Conservation (phyloP, 2,113 vertebrate genomes). For the Dascyllus trimaculatus region DNA sequence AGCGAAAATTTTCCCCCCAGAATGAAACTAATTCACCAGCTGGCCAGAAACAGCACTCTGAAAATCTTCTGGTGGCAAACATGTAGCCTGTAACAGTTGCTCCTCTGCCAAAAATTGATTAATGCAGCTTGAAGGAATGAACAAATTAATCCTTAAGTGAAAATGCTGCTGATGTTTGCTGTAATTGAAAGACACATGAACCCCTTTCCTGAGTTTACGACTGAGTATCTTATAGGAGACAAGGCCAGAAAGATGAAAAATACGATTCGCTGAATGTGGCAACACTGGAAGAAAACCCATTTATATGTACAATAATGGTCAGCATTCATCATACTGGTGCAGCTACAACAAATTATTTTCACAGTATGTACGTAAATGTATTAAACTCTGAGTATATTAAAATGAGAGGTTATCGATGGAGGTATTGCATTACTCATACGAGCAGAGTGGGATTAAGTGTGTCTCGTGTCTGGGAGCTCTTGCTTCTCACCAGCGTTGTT, state of each 20-base stretch:
- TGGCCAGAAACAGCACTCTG: neutral
- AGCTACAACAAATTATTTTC: slow-evolving; percentile 25
- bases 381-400: slow-evolving; percentile 43
- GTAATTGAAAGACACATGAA: slow-evolving; percentile 3
- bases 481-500: slow-evolving; percentile 83
- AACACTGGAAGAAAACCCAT: slow-evolving; percentile 13
- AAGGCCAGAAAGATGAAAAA: slow-evolving; percentile 6
- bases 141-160: neutral
- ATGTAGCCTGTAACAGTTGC: neutral
- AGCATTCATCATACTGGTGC: slow-evolving; percentile 40
- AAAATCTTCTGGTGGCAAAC: neutral
- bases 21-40: slow-evolving; percentile 3
- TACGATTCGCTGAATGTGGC: slow-evolving; percentile 25
- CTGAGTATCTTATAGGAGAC: slow-evolving; percentile 5
- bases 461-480: neutral
- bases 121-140: neutral
- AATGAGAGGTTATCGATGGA: slow-evolving; percentile 16
- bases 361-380: slow-evolving; percentile 30
- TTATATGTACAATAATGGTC: slow-evolving; percentile 34
- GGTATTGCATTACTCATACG: slow-evolving; percentile 9
- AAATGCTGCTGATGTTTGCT: slow-evolving; percentile 9
- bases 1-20: neutral
- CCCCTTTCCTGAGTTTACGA: neutral
- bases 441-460: neutral
- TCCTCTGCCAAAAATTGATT: no score